Evolutionary conservation across 2,797 vertebrate species (phyloP).

Genomic region (Sciurus vulgaris): DNA sequence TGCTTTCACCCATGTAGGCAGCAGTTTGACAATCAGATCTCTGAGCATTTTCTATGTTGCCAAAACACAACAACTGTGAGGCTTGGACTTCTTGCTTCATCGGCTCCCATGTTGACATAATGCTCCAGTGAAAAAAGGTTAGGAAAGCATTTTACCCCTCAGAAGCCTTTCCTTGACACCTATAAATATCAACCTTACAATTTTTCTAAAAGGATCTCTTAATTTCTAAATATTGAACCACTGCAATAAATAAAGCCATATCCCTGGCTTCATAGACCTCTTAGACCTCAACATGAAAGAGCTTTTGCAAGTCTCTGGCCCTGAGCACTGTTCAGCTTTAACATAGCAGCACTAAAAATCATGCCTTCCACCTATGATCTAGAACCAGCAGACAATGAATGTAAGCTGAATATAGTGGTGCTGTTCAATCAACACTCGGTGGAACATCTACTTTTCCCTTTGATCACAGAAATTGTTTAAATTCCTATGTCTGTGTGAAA

Average conservation of each 20-base stretch:
- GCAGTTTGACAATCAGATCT: background rate
- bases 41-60: background rate
- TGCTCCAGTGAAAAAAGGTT: background rate
- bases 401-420: background rate
- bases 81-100: background rate
- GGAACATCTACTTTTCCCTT: background rate
- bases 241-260: background rate
- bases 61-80: background rate
- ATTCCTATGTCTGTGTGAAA: background rate
- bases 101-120: background rate
- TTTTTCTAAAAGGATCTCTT: background rate
- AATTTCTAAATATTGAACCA: background rate
- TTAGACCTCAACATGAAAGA: background rate
- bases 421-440: background rate
- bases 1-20: background rate
- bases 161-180: background rate
- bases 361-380: background rate
- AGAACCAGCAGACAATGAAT: background rate
- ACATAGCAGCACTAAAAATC: background rate
- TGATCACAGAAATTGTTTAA: background rate
- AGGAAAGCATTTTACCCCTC: background rate
- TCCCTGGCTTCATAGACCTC: background rate
- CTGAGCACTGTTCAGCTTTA: background rate
- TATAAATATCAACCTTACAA: background rate
- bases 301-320: background rate